Evolutionary conservation across 2,888 invertebrate genomes (phyloP).

Genomic region (Odontocolon sp.): DNA sequence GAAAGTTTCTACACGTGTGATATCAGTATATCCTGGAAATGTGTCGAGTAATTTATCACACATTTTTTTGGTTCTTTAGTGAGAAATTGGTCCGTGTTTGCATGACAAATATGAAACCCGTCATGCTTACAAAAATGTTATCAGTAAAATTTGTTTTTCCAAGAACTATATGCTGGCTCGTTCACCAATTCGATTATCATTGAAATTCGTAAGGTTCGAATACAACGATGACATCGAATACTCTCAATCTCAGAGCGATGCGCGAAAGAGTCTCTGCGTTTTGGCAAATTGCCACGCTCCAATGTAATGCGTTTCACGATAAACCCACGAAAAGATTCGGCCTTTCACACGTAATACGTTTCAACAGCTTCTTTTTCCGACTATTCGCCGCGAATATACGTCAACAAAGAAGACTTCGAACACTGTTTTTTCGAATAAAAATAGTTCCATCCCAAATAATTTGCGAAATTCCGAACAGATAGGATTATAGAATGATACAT

Average conservation of each 20-base stretch:
- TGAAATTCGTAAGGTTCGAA: constrained; percentile 24
- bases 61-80: background rate
- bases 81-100: background rate
- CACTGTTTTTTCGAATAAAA: no score
- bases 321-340: constrained; percentile 5
- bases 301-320: constrained; percentile 36
- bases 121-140: constrained; percentile 12
- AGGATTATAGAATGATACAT: no score
- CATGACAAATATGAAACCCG: constrained; percentile 1
- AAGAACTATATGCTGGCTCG: background rate
- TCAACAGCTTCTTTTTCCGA: constrained; percentile 8
- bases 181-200: constrained; percentile 39
- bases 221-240: constrained; percentile 40
- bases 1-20: constrained; percentile 8
- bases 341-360: constrained; percentile 24
- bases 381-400: constrained; percentile 5
- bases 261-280: constrained; percentile 9
- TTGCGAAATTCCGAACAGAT: no score
- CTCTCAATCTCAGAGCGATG: constrained; percentile 22
- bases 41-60: background rate
- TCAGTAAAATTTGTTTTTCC: background rate
- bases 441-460: no score
- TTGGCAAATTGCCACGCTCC: constrained; percentile 45
- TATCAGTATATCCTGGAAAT: background rate
- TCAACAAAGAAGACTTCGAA: background rate